Evolutionary conservation across 1,140 invertebrate genomes (phyloP).

Genomic region (Belonocnema kinseyi): DNA sequence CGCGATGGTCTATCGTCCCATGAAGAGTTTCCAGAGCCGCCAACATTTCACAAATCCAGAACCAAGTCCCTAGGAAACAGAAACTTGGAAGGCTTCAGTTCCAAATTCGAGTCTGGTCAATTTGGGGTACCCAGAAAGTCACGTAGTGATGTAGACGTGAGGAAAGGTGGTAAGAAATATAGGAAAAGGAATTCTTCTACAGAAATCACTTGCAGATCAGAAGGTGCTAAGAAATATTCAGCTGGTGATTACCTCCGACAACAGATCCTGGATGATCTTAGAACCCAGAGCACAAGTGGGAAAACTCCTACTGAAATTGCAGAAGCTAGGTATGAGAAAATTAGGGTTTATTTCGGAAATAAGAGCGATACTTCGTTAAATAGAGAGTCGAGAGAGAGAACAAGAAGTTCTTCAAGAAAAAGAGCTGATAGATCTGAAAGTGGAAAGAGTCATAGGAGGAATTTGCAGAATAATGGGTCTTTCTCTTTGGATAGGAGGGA

Average conservation of each 20-base stretch:
- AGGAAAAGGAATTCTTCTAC: slow-evolving; percentile 31
- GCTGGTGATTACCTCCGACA: slow-evolving; percentile 61
- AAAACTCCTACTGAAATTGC: slow-evolving; percentile 52
- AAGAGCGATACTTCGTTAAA: slow-evolving; percentile 34
- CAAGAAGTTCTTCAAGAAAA: slow-evolving; percentile 25
- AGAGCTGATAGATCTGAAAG: neutral
- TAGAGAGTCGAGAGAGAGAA: slow-evolving; percentile 35
- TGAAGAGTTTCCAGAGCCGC: slow-evolving; percentile 55
- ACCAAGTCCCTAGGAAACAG: slow-evolving; percentile 50
- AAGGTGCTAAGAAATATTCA: slow-evolving; percentile 54
- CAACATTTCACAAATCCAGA: neutral
- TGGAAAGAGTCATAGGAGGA: neutral
- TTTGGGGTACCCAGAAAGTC: slow-evolving; percentile 62
- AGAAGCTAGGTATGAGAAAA: slow-evolving; percentile 53
- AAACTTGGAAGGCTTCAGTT: slow-evolving; percentile 66
- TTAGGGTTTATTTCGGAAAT: slow-evolving; percentile 57
- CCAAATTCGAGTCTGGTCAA: slow-evolving; percentile 53
- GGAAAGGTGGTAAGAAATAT: slow-evolving; percentile 20
- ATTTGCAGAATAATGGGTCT: neutral
- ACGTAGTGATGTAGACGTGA: slow-evolving; percentile 57
- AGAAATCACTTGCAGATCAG: slow-evolving; percentile 24
- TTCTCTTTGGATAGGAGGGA: neutral
- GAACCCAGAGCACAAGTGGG: slow-evolving; percentile 33
- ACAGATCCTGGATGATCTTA: slow-evolving; percentile 61
- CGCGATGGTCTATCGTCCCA: slow-evolving; percentile 57